These are phyloP conservation scores for Collichthys lucidus DNA, from an alignment of 2,113 vertebrate genomes.

Conservation along the genomic window DNA sequence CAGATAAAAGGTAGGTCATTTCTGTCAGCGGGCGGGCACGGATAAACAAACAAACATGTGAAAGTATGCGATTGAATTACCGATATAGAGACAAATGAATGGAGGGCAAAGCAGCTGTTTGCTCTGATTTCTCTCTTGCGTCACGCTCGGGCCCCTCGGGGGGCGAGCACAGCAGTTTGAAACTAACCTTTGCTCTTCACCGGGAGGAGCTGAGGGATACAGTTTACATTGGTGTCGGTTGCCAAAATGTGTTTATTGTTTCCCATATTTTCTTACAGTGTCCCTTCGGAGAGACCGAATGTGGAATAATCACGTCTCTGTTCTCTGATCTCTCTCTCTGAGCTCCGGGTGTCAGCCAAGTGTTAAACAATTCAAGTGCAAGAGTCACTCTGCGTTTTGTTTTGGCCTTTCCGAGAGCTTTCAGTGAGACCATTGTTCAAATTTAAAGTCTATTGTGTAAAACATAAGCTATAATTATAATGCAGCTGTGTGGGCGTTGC, in stretches of 20 bases:
- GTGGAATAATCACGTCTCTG: constrained; percentile 5
- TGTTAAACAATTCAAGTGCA: background rate
- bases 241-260: constrained; percentile 61
- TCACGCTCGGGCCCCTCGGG: constrained; percentile 67
- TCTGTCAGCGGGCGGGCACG: constrained; percentile 8
- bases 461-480: background rate
- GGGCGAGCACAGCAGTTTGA: constrained; percentile 48
- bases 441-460: background rate
- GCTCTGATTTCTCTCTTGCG: constrained; percentile 65
- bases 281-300: constrained; percentile 9
- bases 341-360: constrained; percentile 20
- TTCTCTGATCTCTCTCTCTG: background rate
- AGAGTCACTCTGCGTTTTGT: background rate
- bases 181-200: constrained; percentile 65
- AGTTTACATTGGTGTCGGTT: constrained; percentile 32
- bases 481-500: background rate
- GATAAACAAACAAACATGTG: constrained; percentile 5
- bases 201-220: constrained; percentile 22
- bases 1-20: constrained; percentile 4
- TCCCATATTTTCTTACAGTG: constrained; percentile 41
- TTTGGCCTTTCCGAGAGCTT: background rate
- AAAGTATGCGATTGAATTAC: constrained; percentile 24
- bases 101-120: constrained; percentile 61
- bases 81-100: constrained; percentile 21
- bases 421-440: background rate